Evolutionary conservation across 2,888 invertebrate genomes (phyloP).

Genomic region (Papilio gigon): DNA sequence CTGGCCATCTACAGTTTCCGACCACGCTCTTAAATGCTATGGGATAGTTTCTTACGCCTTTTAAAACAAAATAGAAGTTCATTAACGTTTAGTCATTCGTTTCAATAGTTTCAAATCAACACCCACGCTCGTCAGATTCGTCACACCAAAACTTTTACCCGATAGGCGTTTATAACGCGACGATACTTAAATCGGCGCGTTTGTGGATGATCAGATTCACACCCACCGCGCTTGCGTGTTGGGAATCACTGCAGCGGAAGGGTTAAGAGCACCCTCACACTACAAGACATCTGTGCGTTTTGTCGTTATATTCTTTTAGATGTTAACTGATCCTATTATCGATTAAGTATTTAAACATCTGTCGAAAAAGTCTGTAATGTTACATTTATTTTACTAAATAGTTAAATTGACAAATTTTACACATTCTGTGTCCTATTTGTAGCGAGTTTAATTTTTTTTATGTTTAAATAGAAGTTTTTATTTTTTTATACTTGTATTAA

Average conservation of each 20-base stretch:
- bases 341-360: too few species aligned
- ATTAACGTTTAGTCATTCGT: constrained; percentile 9
- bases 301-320: neutral
- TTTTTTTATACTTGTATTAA: too few species aligned
- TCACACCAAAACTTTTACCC: constrained; percentile 15
- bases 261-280: constrained; percentile 7
- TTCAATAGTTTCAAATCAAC: constrained; percentile 22
- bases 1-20: neutral
- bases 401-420: too few species aligned
- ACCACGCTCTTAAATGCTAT: neutral
- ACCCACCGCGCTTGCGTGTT: neutral
- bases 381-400: too few species aligned
- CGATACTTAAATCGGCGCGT: neutral
- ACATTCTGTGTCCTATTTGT: too few species aligned
- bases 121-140: constrained; percentile 28
- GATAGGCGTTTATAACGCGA: constrained; percentile 26
- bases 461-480: too few species aligned
- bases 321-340: too few species aligned
- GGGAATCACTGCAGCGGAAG: constrained; percentile 21
- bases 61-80: neutral
- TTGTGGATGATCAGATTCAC: constrained; percentile 17
- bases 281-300: neutral
- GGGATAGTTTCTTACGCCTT: constrained; percentile 6
- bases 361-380: too few species aligned
- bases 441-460: too few species aligned